Evolutionary conservation across 2,797 vertebrate genomes (phyloP).

Genomic region (Pogoniulus pusillus): DNA sequence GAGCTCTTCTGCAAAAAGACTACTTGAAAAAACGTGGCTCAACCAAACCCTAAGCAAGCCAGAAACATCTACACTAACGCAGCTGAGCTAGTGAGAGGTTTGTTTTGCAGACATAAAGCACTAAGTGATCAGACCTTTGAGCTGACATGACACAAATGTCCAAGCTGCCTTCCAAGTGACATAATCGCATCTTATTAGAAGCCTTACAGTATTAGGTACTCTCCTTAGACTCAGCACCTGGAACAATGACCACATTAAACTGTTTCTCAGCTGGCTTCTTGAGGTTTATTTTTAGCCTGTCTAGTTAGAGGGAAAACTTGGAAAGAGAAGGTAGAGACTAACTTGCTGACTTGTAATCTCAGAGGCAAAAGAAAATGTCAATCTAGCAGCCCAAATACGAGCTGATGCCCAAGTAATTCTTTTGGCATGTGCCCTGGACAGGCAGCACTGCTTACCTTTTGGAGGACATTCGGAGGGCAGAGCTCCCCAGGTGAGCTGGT

Average conservation of each 20-base stretch:
- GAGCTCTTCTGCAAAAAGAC: neutral
- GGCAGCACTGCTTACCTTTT: constrained; percentile 78
- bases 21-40: neutral
- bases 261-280: neutral
- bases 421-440: neutral
- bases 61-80: neutral
- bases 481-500: constrained; percentile 78
- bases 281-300: neutral
- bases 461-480: constrained; percentile 77
- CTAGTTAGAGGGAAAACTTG: neutral
- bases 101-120: neutral
- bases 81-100: neutral
- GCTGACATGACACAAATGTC: neutral
- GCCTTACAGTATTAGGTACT: neutral
- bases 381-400: neutral
- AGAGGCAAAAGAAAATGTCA: neutral
- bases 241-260: neutral
- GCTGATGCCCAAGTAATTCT: neutral
- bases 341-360: neutral
- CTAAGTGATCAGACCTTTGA: neutral
- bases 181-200: neutral
- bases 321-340: neutral
- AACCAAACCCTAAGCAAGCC: neutral
- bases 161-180: constrained; percentile 4
- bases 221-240: neutral